phyloP scores from a whole-genome alignment of 2,888 invertebrate genomes.

The Caenorhabditis virilis region DNA sequence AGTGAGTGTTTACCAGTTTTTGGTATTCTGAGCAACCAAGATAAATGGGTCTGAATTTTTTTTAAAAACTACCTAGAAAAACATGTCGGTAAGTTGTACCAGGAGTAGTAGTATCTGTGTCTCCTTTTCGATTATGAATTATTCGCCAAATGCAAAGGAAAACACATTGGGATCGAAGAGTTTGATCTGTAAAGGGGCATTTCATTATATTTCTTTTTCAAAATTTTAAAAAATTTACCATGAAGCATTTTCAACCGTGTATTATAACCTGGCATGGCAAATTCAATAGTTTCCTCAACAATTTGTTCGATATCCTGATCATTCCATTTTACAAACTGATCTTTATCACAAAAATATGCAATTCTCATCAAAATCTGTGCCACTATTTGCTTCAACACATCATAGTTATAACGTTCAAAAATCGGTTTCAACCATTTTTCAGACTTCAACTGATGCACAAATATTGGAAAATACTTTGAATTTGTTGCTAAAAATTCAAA shows the following conservation, averaged over 20 bases:
- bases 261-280: background rate
- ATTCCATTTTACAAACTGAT: constrained; percentile 1
- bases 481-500: too few species aligned
- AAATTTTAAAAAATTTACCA: too few species aligned
- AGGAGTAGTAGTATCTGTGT: constrained; percentile 1
- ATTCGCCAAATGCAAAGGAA: constrained; percentile 27
- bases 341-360: constrained; percentile 4
- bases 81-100: constrained; percentile 21
- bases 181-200: constrained; percentile 27
- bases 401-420: constrained; percentile 12
- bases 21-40: constrained; percentile 30
- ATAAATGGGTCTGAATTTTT: background rate
- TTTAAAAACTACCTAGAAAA: constrained; percentile 14
- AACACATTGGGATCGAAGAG: constrained; percentile 19
- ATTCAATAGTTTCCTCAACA: background rate
- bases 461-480: constrained; percentile 2
- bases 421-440: constrained; percentile 10
- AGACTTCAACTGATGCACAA: constrained; percentile 1
- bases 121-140: constrained; percentile 5
- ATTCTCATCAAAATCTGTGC: constrained; percentile 23
- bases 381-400: constrained; percentile 16
- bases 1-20: constrained; percentile 14
- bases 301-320: background rate
- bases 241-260: too few species aligned
- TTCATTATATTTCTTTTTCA: too few species aligned